Evolutionary conservation across 2,888 invertebrate species (phyloP).

Genomic region (Drosophila nigricruria): DNA sequence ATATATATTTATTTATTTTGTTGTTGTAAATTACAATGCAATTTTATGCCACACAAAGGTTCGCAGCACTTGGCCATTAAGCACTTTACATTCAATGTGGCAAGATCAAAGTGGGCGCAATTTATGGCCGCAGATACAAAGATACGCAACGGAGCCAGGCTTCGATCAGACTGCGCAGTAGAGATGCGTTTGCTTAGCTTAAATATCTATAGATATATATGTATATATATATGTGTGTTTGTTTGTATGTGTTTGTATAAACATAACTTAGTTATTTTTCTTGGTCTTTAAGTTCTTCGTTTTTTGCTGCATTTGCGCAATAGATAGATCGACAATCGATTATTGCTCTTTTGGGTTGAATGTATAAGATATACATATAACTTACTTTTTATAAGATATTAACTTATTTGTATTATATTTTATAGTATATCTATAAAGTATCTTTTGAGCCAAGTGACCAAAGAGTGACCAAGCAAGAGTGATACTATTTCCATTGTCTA

Average conservation of each 20-base stretch:
- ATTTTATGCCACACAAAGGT: slow-evolving; percentile 77
- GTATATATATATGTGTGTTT: background rate
- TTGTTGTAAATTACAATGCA: slow-evolving; percentile 79
- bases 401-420: background rate
- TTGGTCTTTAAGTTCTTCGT: background rate
- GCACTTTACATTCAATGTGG: slow-evolving; percentile 79
- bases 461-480: background rate
- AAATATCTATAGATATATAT: background rate
- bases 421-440: background rate
- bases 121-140: slow-evolving; percentile 76
- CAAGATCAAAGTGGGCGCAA: slow-evolving; percentile 78
- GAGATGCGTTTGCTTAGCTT: slow-evolving; percentile 21
- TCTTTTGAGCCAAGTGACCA: background rate
- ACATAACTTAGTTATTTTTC: background rate
- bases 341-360: background rate
- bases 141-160: slow-evolving; percentile 60
- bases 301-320: background rate
- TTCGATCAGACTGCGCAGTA: slow-evolving; percentile 8
- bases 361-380: background rate
- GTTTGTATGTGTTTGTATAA: background rate
- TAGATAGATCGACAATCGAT: background rate
- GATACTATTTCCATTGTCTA: background rate
- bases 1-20: slow-evolving; percentile 30
- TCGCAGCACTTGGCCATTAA: slow-evolving; percentile 68
- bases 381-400: background rate